Evolutionary conservation across 92 coral and sea anemone species (phyloP).

Genomic region (Muricea muricata): DNA sequence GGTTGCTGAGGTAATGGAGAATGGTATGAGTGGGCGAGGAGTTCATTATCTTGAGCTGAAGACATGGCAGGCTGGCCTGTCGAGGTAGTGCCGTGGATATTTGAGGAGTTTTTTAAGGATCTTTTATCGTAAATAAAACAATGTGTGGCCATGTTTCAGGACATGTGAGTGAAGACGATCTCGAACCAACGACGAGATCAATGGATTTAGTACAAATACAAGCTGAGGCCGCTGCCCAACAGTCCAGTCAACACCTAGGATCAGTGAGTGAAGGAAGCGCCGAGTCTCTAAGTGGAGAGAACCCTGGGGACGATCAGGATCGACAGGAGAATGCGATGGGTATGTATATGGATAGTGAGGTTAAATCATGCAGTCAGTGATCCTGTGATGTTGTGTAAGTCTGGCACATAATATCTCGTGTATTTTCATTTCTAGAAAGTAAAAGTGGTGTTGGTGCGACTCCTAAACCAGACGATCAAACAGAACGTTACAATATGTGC

Average conservation of each 20-base stretch:
- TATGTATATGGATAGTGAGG: background rate
- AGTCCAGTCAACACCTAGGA: constrained; percentile 72
- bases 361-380: background rate
- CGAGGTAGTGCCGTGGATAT: too few species aligned
- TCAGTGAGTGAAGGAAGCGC: constrained; percentile 98
- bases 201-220: constrained; percentile 76
- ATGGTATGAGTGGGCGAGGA: too few species aligned
- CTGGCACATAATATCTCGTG: too few species aligned
- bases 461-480: constrained; percentile 78
- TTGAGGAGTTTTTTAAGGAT: too few species aligned
- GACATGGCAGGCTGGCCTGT: too few species aligned
- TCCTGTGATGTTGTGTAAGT: background rate
- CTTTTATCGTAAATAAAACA: too few species aligned
- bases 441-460: constrained; percentile 57
- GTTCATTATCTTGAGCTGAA: too few species aligned
- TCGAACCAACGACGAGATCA: constrained; percentile 84
- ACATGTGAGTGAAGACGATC: constrained; percentile 95
- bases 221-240: background rate
- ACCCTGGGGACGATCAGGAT: constrained; percentile 38
- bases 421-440: constrained; percentile 37
- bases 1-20: too few species aligned
- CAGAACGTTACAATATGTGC: constrained; percentile 65
- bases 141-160: too few species aligned
- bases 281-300: constrained; percentile 89
- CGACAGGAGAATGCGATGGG: constrained; percentile 39